Evolutionary conservation across 1,140 invertebrate genomes (phyloP).

Genomic region (Lethrus apterus): DNA sequence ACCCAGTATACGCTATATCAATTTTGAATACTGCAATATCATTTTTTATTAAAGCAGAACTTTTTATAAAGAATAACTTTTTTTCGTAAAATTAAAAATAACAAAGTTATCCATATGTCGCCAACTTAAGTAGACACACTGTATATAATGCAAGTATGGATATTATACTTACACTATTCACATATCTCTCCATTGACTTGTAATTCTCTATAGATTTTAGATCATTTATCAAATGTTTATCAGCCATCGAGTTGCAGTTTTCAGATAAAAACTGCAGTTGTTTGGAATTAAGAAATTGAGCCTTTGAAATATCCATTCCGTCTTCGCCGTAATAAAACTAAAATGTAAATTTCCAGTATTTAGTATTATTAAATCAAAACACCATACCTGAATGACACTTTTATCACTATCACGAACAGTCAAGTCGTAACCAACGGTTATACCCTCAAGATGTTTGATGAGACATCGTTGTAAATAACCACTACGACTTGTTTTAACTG

Average conservation of each 20-base stretch:
- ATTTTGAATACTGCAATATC: too few relatives aligned
- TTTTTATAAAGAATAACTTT: too few relatives aligned
- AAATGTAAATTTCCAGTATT: constrained; percentile 9
- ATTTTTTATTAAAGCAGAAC: too few relatives aligned
- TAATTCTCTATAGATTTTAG: constrained; percentile 49
- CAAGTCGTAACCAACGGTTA: constrained; percentile 84
- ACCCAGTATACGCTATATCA: too few relatives aligned
- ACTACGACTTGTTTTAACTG: constrained; percentile 89
- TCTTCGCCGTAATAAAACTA: constrained; percentile 96
- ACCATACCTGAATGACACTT: constrained; percentile 74
- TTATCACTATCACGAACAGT: constrained; percentile 94
- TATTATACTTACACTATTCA: constrained; percentile 40
- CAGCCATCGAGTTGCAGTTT: constrained; percentile 62
- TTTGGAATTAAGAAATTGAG: constrained; percentile 73
- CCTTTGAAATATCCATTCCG: constrained; percentile 85
- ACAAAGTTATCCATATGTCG: background rate
- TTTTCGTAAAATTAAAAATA: background rate
- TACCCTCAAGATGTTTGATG: constrained; percentile 95
- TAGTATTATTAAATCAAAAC: background rate
- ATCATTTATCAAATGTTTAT: constrained; percentile 49
- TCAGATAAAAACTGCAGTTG: constrained; percentile 75
- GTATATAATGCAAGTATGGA: background rate
- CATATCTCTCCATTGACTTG: constrained; percentile 43
- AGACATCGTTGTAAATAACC: constrained; percentile 97
- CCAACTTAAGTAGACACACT: background rate